Conservation (phyloP, 2,888 invertebrate species). For the Caenorhabditis doughertyi region DNA sequence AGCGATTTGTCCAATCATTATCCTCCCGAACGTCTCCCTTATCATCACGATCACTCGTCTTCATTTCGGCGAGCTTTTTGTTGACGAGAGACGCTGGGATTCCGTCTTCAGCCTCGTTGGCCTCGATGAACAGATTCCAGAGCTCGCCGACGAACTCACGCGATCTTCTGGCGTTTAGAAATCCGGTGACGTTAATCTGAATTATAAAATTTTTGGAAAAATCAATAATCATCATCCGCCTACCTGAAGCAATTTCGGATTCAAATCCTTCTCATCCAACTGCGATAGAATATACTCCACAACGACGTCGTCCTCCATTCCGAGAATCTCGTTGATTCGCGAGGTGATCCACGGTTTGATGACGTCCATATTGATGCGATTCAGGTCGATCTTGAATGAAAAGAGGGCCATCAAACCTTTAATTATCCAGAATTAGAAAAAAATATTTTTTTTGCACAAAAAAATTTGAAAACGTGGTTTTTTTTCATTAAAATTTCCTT, state of each 20-base stretch:
- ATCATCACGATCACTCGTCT: constrained; percentile 26
- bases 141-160: constrained; percentile 97
- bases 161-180: constrained; percentile 97
- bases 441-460: background rate
- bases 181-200: constrained; percentile 99
- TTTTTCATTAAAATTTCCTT: constrained; percentile 8
- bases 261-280: constrained; percentile 89
- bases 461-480: no score
- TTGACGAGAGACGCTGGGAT: constrained; percentile 96
- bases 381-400: constrained; percentile 92
- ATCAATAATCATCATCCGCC: no score
- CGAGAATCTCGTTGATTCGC: constrained; percentile 95
- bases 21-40: constrained; percentile 32
- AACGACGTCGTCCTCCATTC: constrained; percentile 98
- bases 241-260: constrained; percentile 78
- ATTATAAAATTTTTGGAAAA: constrained; percentile 12
- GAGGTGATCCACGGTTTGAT: constrained; percentile 99
- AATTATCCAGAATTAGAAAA: constrained; percentile 53
- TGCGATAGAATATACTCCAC: constrained; percentile 99
- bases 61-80: constrained; percentile 95
- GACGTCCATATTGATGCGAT: constrained; percentile 96
- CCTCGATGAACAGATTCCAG: constrained; percentile 95
- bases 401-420: constrained; percentile 58
- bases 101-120: constrained; percentile 91
- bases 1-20: constrained; percentile 71